Base-by-base conservation (phyloP, 2,113 vertebrate genomes). In the Colinus virginianus region DNA sequence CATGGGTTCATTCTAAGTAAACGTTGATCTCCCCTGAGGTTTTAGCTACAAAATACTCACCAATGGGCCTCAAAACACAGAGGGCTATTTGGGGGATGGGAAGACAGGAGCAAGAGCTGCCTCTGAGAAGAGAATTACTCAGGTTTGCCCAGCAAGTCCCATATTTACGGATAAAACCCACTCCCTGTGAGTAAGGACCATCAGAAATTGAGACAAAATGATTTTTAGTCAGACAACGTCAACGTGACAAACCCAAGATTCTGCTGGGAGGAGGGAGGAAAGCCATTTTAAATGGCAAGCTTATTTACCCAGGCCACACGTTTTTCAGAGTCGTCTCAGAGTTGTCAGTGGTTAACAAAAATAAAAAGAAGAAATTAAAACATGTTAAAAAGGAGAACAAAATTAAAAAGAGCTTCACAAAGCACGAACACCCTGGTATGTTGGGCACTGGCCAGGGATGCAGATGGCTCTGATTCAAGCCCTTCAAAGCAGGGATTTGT, bases 391-490 rank as follows among this genome's bases (percentile, higher is more conserved):
- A 40, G 8, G 6, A 76, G 23, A 84, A 89, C 84, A 74, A 20
- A 78, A 43, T 20, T n/a, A 79, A 83, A 49, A n/a, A n/a, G 42
- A 84, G 42, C 42, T 83, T 91, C 85, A 77, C 56, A 85, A 66
- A 70, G 38, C 34, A 87, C 4, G 2, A 87, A 82, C 63, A 95
- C 87, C 82, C 68, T 83, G 78, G 32, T 70, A 15, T 28, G 20
- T 2, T 87, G 78, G 63, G 68, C 34, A 84, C 36, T 15, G 61
- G 70, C 81, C 87, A 90, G 70, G 22, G 67, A 75, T 66, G 59
- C 42, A 87, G 58, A 84, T 71, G 89, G 90, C 78, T 91, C 75
- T 26, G 74, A 79, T 76, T 92, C 84, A 90, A 90, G 69, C 74
- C 17, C 32, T 93, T 87, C 87, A 90, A 76, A 92, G 53, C 25